Percentiles rank a stretch among this genome's conserved stretches.
phyloP scores from a whole-genome alignment of 2,113 vertebrate species.

The Lophius piscatorius region DNA sequence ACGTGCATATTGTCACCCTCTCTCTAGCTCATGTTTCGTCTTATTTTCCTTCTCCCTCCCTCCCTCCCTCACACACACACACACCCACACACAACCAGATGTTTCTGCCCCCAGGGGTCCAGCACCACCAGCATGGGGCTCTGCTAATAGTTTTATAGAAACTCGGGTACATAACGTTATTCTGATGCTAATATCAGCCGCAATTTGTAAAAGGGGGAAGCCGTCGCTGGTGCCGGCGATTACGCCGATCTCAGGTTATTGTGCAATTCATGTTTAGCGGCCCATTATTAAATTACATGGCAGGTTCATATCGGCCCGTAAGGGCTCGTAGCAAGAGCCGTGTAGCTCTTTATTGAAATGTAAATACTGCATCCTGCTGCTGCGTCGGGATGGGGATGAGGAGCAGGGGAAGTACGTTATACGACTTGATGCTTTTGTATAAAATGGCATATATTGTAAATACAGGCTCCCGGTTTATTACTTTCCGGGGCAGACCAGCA shows the following conservation, averaged over 20 bases:
- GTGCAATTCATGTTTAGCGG: constrained; percentile 50
- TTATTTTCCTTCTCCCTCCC: not conserved
- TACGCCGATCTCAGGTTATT: constrained; percentile 39
- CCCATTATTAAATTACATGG: constrained; percentile 44
- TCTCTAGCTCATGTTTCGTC: not conserved
- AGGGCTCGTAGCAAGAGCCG: constrained; percentile 24
- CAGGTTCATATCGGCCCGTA: constrained; percentile 32
- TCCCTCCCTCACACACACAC: not conserved
- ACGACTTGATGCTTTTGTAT: constrained; percentile 21
- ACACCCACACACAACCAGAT: constrained; percentile 33
- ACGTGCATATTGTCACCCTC: constrained; percentile 8
- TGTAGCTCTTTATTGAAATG: constrained; percentile 57
- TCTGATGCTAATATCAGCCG: constrained; percentile 48
- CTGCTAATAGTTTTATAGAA: constrained; percentile 63
- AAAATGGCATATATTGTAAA: constrained; percentile 7
- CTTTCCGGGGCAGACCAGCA: not conserved
- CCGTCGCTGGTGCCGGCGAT: constrained; percentile 31
- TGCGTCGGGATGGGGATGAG: constrained; percentile 8
- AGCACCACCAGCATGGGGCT: constrained; percentile 49
- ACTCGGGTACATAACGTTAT: constrained; percentile 41
- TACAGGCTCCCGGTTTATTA: constrained; percentile 1
- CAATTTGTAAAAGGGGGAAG: constrained; percentile 21
- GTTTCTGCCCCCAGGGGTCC: constrained; percentile 28
- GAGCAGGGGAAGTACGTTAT: constrained; percentile 9
- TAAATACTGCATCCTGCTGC: constrained; percentile 49